These are phyloP conservation scores for Cheilosia pagana DNA, from an alignment of 2,888 invertebrate genomes.

Conservation along the genomic window DNA sequence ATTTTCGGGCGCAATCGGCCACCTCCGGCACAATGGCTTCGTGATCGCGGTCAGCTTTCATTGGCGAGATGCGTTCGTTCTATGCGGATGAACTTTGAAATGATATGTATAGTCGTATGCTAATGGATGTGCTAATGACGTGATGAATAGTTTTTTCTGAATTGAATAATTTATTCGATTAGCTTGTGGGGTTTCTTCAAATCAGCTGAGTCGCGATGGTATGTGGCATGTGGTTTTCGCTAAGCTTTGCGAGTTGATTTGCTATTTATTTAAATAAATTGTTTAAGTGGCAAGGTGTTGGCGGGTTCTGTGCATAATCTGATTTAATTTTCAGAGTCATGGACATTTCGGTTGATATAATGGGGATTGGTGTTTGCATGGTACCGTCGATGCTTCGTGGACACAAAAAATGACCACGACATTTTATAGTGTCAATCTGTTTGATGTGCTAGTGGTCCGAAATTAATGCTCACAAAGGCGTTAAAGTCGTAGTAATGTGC, in stretches of 20 bases:
- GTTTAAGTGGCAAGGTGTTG: slow-evolving; percentile 3
- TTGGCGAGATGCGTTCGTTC: slow-evolving; percentile 1
- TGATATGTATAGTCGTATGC: slow-evolving; percentile 28
- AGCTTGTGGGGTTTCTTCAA: slow-evolving; percentile 11
- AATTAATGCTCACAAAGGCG: too few relatives aligned
- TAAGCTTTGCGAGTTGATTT: slow-evolving; percentile 2
- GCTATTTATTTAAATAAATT: slow-evolving; percentile 14
- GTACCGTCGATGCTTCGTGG: too few relatives aligned
- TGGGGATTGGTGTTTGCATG: not conserved
- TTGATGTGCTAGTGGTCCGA: too few relatives aligned
- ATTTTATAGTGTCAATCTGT: too few relatives aligned
- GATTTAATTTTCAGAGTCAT: not conserved
- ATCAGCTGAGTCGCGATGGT: slow-evolving; percentile 39
- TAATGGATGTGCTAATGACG: slow-evolving; percentile 67
- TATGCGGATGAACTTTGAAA: slow-evolving; percentile 17
- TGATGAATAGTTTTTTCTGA: slow-evolving; percentile 44
- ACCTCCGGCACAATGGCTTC: slow-evolving; percentile 9
- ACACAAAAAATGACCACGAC: too few relatives aligned
- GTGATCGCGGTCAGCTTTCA: not conserved
- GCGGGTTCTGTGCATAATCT: not conserved
- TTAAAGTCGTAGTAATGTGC: too few relatives aligned
- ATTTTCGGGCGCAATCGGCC: slow-evolving; percentile 45
- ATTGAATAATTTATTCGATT: slow-evolving; percentile 46
- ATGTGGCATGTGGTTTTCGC: slow-evolving; percentile 2
- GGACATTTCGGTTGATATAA: not conserved